A percentile compares a stretch with the other conserved stretches of the same genome.
These are phyloP conservation scores for Cephalotes varians DNA, from an alignment of 2,888 invertebrate genomes.

Conservation along the genomic window DNA sequence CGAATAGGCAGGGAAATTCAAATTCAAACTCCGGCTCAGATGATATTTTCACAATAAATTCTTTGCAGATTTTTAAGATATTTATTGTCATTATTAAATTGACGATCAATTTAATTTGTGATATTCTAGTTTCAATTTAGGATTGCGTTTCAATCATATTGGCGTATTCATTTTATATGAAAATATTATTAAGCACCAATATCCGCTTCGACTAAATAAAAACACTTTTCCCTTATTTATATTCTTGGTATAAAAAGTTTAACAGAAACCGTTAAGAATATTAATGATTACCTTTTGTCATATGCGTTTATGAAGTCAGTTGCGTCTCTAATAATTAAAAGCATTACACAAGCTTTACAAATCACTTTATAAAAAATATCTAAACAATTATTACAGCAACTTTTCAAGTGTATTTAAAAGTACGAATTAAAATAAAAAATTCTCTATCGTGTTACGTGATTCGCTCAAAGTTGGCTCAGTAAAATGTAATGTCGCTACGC, in stretches of 20 bases:
- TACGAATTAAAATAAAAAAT: constrained; percentile 13
- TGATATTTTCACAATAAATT: no score
- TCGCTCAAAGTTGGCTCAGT: constrained; percentile 41
- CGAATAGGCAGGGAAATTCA: no score
- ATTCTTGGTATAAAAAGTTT: background rate
- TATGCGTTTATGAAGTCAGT: background rate
- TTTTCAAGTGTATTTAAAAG: background rate
- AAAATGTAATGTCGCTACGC: constrained; percentile 48
- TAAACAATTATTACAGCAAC: background rate
- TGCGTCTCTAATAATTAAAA: constrained; percentile 3
- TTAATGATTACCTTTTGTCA: background rate
- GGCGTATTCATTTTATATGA: no score
- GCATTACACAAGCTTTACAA: background rate
- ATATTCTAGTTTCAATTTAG: no score
- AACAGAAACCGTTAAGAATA: background rate
- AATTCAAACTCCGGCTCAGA: no score
- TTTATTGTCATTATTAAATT: no score
- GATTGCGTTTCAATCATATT: no score
- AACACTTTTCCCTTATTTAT: no score
- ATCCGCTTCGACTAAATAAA: no score
- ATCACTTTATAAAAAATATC: background rate
- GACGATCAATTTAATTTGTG: no score
- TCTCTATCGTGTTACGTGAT: constrained; percentile 21
- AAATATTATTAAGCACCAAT: no score
- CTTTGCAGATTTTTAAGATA: no score